phyloP scores from a whole-genome alignment of 2,113 vertebrate genomes.

The Atherinomorus stipes region DNA sequence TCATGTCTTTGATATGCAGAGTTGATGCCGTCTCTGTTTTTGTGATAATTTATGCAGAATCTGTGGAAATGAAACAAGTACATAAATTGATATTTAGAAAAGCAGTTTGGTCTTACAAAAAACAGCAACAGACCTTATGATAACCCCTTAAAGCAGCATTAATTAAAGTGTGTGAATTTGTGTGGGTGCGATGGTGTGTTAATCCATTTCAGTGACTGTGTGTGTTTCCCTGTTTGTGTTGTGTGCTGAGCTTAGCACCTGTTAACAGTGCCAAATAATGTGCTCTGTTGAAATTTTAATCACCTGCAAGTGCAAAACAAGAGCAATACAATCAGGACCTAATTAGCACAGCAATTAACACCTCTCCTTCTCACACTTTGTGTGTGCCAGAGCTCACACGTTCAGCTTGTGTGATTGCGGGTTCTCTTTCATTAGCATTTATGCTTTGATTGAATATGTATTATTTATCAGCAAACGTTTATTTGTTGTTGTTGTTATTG shows the following conservation, averaged over 20 bases:
- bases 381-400: constrained; percentile 73
- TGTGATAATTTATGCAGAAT: neutral
- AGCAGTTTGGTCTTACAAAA: constrained; percentile 81
- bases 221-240: constrained; percentile 59
- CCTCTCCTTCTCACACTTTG: constrained; percentile 86
- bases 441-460: constrained; percentile 87
- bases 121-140: constrained; percentile 52
- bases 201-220: constrained; percentile 2
- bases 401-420: constrained; percentile 83
- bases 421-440: constrained; percentile 88
- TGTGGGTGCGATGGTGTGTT: neutral
- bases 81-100: constrained; percentile 66
- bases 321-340: constrained; percentile 99
- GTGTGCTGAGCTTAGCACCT: constrained; percentile 84
- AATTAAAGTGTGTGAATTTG: constrained; percentile 1
- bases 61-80: constrained; percentile 5
- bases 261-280: constrained; percentile 99
- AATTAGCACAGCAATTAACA: constrained; percentile 99
- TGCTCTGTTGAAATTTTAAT: constrained; percentile 99
- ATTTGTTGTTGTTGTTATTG: constrained; percentile 71
- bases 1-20: neutral
- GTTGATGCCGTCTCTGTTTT: neutral
- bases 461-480: constrained; percentile 83
- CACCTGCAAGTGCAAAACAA: constrained; percentile 99
- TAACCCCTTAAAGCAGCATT: constrained; percentile 13